Evolutionary conservation across 2,113 vertebrate genomes (phyloP).

Genomic region (Tonatia bakeri): DNA sequence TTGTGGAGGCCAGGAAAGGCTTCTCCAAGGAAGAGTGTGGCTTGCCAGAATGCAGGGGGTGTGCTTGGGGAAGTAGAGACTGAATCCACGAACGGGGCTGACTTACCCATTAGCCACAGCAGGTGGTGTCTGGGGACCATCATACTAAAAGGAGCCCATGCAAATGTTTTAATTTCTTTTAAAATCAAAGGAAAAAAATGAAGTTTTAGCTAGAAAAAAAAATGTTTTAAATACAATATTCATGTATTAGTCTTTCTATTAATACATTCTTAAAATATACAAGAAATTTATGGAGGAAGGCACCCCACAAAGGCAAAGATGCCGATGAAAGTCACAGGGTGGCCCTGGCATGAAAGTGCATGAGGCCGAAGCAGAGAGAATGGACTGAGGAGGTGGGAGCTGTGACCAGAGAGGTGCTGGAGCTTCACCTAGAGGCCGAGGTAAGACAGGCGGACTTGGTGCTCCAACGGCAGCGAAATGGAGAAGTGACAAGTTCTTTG

Average conservation of each 20-base stretch:
- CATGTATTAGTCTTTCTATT: background rate
- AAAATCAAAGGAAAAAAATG: background rate
- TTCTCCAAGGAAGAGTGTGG: background rate
- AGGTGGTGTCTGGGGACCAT: too few species aligned
- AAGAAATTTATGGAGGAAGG: background rate
- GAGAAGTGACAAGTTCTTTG: background rate
- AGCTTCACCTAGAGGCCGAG: background rate
- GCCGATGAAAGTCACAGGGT: background rate
- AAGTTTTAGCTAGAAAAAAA: background rate
- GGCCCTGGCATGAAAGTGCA: fast-evolving
- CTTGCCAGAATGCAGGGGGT: background rate
- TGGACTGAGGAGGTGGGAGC: background rate
- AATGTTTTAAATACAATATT: background rate
- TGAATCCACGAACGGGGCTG: background rate
- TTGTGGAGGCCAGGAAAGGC: background rate
- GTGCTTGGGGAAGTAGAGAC: background rate
- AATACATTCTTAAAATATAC: background rate
- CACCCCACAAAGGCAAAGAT: background rate
- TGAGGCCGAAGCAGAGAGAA: background rate
- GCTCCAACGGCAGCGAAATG: background rate
- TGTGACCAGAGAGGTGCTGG: fast-evolving
- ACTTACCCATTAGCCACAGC: background rate
- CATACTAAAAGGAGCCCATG: background rate
- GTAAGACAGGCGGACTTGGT: background rate
- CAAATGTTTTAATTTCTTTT: background rate